A percentile compares a stretch with the other conserved stretches of the same genome.
These are phyloP conservation scores for Amphilophus citrinellus DNA, from an alignment of 2,113 vertebrate species.

Conservation along the genomic window DNA sequence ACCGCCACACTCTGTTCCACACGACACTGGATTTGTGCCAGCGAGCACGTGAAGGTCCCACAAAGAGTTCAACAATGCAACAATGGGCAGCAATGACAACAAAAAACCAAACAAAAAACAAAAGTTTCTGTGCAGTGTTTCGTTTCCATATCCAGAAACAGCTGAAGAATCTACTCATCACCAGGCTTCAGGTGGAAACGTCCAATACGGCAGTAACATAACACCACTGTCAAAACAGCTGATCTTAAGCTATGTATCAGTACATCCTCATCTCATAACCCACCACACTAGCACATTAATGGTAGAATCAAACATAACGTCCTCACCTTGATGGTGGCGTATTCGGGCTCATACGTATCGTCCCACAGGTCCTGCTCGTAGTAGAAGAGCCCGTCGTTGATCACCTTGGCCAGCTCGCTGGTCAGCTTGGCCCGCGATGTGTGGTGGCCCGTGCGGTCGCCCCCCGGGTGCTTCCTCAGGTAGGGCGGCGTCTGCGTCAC, in stretches of 20 bases:
- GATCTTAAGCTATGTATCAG: neutral
- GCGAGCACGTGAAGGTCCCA: conserved; percentile 66
- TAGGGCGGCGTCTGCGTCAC: conserved; percentile 98
- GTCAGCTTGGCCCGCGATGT: conserved; percentile 94
- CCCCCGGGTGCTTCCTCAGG: conserved; percentile 94
- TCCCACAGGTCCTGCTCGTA: conserved; percentile 98
- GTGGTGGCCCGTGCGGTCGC: conserved; percentile 96
- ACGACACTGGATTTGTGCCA: conserved; percentile 44
- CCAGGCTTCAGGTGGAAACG: conserved; percentile 42
- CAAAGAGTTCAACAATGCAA: conserved; percentile 63
- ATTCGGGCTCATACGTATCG: conserved; percentile 94
- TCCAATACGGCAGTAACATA: conserved; percentile 7
- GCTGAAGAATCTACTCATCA: conserved; percentile 36
- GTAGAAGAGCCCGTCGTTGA: conserved; percentile 98
- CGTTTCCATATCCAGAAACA: conserved; percentile 71
- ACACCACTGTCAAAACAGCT: conserved; percentile 52
- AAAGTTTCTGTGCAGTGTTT: conserved; percentile 33
- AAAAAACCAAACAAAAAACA: conserved; percentile 16
- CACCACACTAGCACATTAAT: neutral
- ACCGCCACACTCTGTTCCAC: conserved; percentile 47
- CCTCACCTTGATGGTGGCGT: conserved; percentile 97
- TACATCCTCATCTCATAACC: neutral
- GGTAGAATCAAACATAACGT: neutral
- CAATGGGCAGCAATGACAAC: conserved; percentile 55
- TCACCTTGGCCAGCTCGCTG: conserved; percentile 93